Conservation (phyloP, 2,888 invertebrate genomes). For the Mimachlamys varia region DNA sequence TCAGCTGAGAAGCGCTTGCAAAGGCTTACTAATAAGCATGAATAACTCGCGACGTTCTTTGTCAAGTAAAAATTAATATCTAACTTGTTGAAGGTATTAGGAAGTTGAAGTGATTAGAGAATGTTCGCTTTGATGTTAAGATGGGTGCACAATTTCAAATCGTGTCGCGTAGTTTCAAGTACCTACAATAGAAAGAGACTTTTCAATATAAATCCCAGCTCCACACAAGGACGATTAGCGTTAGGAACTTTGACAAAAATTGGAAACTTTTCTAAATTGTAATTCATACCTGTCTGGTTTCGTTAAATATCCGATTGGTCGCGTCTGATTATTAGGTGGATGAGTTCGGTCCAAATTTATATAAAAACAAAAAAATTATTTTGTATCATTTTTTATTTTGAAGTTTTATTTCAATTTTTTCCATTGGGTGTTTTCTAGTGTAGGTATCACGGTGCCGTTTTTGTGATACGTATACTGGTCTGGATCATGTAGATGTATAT, state of each 20-base stretch:
- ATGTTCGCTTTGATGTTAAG: background rate
- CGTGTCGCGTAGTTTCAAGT: conserved; percentile 31
- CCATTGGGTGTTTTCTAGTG: background rate
- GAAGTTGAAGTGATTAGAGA: conserved; percentile 1
- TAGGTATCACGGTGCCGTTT: background rate
- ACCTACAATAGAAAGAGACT: conserved; percentile 7
- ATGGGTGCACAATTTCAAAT: conserved; percentile 31
- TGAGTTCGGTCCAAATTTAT: background rate
- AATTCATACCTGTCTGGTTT: conserved; percentile 28
- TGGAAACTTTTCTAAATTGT: background rate
- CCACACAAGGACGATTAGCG: background rate
- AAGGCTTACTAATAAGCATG: background rate
- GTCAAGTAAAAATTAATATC: conserved; percentile 25
- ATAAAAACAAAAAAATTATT: background rate
- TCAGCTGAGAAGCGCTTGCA: background rate
- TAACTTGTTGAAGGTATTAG: conserved; percentile 19
- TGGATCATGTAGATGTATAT: background rate
- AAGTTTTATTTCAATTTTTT: background rate
- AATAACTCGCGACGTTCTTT: conserved; percentile 12
- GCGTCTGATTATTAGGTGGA: background rate
- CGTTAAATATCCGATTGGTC: background rate
- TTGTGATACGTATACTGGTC: background rate
- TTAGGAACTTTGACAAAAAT: conserved; percentile 5
- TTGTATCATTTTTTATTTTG: background rate
- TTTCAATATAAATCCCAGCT: background rate